Evolutionary conservation across 2,113 vertebrate genomes (phyloP).

Genomic region (Amphiprion ocellaris): DNA sequence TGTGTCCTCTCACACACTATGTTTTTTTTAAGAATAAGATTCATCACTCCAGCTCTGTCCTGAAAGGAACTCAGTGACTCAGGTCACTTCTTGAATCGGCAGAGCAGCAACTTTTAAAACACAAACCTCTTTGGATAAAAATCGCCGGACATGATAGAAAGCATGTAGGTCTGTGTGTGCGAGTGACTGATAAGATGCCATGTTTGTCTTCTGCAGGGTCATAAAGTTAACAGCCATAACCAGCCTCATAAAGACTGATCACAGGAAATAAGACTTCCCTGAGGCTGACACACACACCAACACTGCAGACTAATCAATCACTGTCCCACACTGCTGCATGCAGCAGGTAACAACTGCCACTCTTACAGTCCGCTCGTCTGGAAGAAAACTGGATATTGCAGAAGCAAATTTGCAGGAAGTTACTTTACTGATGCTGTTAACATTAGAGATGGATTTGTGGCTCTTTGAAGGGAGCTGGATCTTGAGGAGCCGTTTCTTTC

Average conservation of each 20-base stretch:
- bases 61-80: background rate
- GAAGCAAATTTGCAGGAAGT: too few species aligned
- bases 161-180: background rate
- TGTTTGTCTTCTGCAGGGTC: constrained; percentile 59
- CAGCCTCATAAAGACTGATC: constrained; percentile 62
- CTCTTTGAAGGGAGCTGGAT: too few species aligned
- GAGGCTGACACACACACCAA: constrained; percentile 30
- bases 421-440: too few species aligned
- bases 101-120: background rate
- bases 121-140: background rate
- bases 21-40: background rate
- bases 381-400: background rate
- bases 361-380: constrained; percentile 5
- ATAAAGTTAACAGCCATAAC: constrained; percentile 66
- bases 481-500: too few species aligned
- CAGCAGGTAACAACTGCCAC: constrained; percentile 20
- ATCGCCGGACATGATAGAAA: background rate
- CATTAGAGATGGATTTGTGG: too few species aligned
- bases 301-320: constrained; percentile 52
- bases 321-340: constrained; percentile 12
- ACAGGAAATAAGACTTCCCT: constrained; percentile 43
- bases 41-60: background rate
- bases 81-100: background rate
- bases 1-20: too few species aligned
- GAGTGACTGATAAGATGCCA: constrained; percentile 26